phyloP scores from a whole-genome alignment of 2,113 vertebrate species.

The Antechinus stuartii region DNA sequence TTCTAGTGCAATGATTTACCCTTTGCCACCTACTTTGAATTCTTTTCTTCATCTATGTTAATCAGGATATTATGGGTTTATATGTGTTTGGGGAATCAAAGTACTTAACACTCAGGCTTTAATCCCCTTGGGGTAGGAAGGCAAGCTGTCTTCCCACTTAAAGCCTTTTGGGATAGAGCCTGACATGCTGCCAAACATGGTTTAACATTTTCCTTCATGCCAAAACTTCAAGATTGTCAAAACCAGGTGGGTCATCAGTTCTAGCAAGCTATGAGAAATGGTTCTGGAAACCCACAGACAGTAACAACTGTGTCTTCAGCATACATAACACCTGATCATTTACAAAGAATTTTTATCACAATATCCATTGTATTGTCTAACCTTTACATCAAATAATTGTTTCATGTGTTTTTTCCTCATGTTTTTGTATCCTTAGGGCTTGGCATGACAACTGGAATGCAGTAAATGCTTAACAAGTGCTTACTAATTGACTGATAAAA shows the following conservation, averaged over 20 bases:
- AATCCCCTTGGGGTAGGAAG: constrained; percentile 44
- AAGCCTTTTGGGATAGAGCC: constrained; percentile 50
- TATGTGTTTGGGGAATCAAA: constrained; percentile 57
- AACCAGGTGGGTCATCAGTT: constrained; percentile 30
- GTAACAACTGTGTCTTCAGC: background rate
- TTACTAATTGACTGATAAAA: background rate
- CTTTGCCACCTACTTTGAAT: background rate
- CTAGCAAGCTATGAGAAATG: background rate
- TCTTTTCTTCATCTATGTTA: background rate
- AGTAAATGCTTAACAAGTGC: background rate
- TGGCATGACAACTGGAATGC: background rate
- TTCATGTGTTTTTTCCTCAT: background rate
- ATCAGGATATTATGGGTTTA: constrained; percentile 50
- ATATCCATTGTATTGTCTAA: background rate
- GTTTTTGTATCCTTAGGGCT: background rate
- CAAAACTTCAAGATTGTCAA: constrained; percentile 13
- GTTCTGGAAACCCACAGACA: too few species aligned
- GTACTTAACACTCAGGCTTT: background rate
- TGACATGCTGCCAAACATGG: constrained; percentile 51
- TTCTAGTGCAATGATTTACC: background rate
- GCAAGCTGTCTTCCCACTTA: constrained; percentile 64
- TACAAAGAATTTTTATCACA: background rate
- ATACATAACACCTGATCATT: background rate
- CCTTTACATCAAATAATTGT: background rate
- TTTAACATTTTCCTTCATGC: constrained; percentile 21